A percentile compares a stretch with the other conserved stretches of the same genome.
Conservation (phyloP, 2,888 invertebrate genomes). For the Nephrotoma flavescens region DNA sequence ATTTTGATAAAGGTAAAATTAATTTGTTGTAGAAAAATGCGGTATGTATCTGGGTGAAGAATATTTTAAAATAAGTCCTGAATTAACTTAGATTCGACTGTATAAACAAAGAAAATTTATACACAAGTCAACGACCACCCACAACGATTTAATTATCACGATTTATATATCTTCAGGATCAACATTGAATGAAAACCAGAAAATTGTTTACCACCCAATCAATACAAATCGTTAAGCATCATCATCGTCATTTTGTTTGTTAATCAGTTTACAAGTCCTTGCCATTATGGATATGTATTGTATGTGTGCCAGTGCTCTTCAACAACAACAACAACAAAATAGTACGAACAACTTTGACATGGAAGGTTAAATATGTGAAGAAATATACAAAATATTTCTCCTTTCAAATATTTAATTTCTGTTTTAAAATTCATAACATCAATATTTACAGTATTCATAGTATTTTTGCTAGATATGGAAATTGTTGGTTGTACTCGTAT, state of each 20-base stretch:
- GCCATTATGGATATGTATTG: background rate
- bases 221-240: background rate
- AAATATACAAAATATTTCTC: background rate
- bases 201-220: background rate
- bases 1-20: background rate
- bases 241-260: background rate
- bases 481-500: background rate
- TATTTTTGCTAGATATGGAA: background rate
- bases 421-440: background rate
- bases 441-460: background rate
- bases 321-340: background rate
- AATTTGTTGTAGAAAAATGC: background rate
- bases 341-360: background rate
- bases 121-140: background rate
- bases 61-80: background rate
- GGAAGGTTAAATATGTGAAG: background rate
- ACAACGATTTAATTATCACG: background rate
- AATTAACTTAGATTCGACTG: too few species aligned
- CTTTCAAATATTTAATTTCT: background rate
- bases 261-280: background rate
- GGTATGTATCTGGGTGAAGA: background rate
- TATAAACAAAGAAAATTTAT: background rate
- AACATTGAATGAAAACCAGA: background rate
- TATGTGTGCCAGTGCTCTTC: background rate
- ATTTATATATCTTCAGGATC: background rate